These are phyloP conservation scores for Falco concolor DNA, from an alignment of 2,797 vertebrate genomes.

Conservation along the genomic window DNA sequence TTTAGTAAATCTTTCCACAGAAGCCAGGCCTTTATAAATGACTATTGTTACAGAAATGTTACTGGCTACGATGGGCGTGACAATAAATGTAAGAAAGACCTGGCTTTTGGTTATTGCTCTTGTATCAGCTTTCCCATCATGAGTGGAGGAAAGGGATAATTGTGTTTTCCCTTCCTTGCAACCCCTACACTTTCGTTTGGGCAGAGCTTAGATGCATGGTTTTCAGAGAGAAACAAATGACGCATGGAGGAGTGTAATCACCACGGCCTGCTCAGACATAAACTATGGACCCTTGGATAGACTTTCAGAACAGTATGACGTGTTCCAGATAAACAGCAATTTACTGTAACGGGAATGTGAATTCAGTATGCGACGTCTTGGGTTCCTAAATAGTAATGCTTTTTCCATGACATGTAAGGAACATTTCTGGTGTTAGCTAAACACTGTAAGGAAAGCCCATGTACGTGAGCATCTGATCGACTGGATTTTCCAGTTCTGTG, in stretches of 20 bases:
- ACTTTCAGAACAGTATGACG: neutral
- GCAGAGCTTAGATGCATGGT: neutral
- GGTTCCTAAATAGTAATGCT: neutral
- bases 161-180: neutral
- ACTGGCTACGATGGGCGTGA: neutral
- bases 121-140: conserved; percentile 17
- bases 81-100: conserved; percentile 50
- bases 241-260: neutral
- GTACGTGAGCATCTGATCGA: conserved; percentile 16
- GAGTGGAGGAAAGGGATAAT: neutral
- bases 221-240: neutral
- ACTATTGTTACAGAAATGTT: conserved; percentile 40
- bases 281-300: neutral
- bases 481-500: neutral
- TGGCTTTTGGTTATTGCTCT: conserved; percentile 33
- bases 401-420: conserved; percentile 39
- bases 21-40: conserved; percentile 24
- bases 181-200: neutral
- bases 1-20: conserved; percentile 64
- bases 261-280: neutral
- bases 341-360: neutral
- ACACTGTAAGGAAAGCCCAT: neutral
- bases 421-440: neutral
- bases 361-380: neutral
- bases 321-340: neutral